Base-by-base conservation (phyloP, 64 coral and sea anemone genomes). In the Anthopleura sola region DNA sequence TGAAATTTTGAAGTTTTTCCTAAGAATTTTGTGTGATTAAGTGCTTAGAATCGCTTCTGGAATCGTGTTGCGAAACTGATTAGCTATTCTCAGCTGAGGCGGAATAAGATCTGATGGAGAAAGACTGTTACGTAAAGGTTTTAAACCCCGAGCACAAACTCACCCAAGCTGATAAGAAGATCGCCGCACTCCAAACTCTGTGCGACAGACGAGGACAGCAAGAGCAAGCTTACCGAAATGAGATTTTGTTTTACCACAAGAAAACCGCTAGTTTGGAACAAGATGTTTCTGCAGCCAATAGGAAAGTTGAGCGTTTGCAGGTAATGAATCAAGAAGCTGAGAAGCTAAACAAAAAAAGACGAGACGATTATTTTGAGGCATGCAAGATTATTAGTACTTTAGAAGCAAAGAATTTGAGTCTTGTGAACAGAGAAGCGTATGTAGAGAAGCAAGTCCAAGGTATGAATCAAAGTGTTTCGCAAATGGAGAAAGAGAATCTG, bases 341-440 rank as follows among this genome's bases (percentile, higher is more conserved):
- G 29, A 85, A 78, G 39, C 84, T 80, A 62, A 86, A 84, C n/a
- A 85, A 75, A 16, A 91, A 60, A 34, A 34, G 75, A 60, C 36
- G 79, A n/a, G 36, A 91, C 56, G 89, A 86, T 0, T 91, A 91
- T 38, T 60, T 86, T 6, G 83, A 91, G 48, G 83, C 89, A 13
- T 86, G 83, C 37, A 83, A 77, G 23, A 86, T 62, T 24, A 78
- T 86, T 14, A 85, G 89, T 40, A 75, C 36, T 1, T 24, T 86
- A 29, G 83, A 91, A 24, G 75, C 75, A 7, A 58, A 23, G 36
- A 85, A 84, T 23, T 36, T 60, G 5, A 55, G 71, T 2, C 64
- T 49, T 23, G 55, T 20, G 17, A 60, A 68, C 9, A 91, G 60
- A 60, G 89, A 86, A 36, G 49, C 36, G 28, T 84, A 76, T 49